Evolutionary conservation across 2,888 invertebrate genomes (phyloP).

Genomic region (Anagyrus pseudococci): DNA sequence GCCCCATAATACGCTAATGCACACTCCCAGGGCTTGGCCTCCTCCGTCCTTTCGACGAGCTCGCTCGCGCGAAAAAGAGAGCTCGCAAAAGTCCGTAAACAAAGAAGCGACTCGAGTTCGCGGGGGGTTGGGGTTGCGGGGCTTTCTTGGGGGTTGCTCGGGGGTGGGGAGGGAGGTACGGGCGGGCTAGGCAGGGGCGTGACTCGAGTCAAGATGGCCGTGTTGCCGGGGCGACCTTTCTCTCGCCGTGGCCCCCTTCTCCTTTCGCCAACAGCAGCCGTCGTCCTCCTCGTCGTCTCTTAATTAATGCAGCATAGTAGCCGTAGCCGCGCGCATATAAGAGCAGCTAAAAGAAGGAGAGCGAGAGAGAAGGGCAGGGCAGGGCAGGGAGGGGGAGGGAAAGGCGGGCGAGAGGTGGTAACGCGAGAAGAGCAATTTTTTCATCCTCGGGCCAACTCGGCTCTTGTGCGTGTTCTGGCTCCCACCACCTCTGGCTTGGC

Average conservation of each 20-base stretch:
- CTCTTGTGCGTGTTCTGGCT: not conserved
- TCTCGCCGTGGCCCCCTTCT: conserved; percentile 47
- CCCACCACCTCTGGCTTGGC: not conserved
- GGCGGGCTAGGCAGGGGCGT: conserved; percentile 60
- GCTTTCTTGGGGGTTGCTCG: too few relatives aligned
- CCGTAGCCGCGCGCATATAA: too few relatives aligned
- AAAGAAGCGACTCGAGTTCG: not conserved
- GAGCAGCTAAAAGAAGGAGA: too few relatives aligned
- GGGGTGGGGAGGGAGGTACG: conserved; percentile 39
- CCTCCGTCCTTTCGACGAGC: not conserved
- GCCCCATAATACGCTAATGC: conserved; percentile 18
- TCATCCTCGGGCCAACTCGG: not conserved
- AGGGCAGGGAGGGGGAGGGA: not conserved
- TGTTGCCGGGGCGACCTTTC: conserved; percentile 48
- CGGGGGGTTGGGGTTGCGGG: not conserved
- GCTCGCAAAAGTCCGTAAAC: not conserved
- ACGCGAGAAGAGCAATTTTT: conserved; percentile 39
- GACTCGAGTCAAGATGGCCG: conserved; percentile 60
- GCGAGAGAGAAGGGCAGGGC: too few relatives aligned
- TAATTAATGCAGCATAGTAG: conserved; percentile 61
- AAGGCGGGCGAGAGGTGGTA: conserved; percentile 29
- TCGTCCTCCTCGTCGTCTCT: conserved; percentile 40
- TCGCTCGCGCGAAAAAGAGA: not conserved
- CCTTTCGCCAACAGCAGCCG: not conserved
- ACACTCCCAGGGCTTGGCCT: not conserved